Evolutionary conservation across 2,888 invertebrate genomes (phyloP).

Genomic region (Doris montereyensis): DNA sequence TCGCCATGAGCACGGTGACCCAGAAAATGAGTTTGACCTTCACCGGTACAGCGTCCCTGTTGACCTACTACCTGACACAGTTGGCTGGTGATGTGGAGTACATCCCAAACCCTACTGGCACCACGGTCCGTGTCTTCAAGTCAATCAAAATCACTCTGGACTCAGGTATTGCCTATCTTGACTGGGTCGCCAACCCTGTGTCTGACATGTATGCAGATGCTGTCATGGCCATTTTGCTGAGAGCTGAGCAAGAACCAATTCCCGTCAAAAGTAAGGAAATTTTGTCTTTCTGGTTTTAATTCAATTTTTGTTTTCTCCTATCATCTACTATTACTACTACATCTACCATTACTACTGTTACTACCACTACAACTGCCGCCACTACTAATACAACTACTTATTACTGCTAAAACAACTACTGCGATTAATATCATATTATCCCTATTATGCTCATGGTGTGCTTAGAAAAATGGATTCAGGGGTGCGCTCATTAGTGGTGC

Average conservation of each 20-base stretch:
- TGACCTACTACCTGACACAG: constrained; percentile 73
- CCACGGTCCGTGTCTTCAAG: constrained; percentile 82
- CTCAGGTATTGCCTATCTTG: constrained; percentile 49
- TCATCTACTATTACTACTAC: no score
- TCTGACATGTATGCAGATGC: constrained; percentile 99
- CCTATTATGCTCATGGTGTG: no score
- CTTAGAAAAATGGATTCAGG: no score
- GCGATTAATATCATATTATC: no score
- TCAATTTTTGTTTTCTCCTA: no score
- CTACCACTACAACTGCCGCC: no score
- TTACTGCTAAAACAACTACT: no score
- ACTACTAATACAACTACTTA: no score
- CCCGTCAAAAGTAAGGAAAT: constrained; percentile 60
- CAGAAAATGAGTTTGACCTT: constrained; percentile 94
- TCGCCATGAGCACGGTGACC: constrained; percentile 92
- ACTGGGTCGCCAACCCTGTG: constrained; percentile 95
- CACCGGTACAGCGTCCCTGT: constrained; percentile 79
- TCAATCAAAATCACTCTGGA: constrained; percentile 77
- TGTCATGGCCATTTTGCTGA: constrained; percentile 88
- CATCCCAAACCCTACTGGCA: constrained; percentile 50
- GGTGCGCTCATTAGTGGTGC: no score
- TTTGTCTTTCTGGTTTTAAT: no score
- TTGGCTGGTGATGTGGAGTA: constrained; percentile 70
- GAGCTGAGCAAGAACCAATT: constrained; percentile 64
- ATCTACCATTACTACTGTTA: no score